These are phyloP conservation scores for Sciurus niger DNA, from an alignment of 2,113 vertebrate species.

Conservation along the genomic window DNA sequence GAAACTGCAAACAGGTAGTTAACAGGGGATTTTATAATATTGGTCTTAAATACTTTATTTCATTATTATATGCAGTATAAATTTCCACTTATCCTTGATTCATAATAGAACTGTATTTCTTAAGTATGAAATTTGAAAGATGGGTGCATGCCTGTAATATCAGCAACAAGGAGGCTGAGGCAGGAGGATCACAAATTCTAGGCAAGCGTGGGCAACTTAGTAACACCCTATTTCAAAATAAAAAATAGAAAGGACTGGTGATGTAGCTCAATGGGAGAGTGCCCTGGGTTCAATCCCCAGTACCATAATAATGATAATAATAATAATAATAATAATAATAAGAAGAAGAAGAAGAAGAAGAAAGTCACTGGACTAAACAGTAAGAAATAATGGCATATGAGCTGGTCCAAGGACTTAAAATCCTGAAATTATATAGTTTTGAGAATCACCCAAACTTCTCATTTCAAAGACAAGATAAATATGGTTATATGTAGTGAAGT, in stretches of 20 bases:
- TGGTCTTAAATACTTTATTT: constrained; percentile 29
- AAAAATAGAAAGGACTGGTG: neutral
- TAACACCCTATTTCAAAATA: neutral
- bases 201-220: neutral
- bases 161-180: neutral
- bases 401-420: neutral
- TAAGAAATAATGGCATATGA: neutral
- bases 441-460: neutral
- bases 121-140: neutral
- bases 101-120: neutral
- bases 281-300: neutral
- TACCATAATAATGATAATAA: no score
- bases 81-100: neutral
- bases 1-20: constrained; percentile 3
- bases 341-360: no score
- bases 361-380: neutral
- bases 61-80: neutral
- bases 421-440: neutral
- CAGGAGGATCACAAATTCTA: no score
- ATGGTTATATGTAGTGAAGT: neutral
- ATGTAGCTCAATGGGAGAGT: neutral
- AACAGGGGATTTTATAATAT: neutral
- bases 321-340: no score
- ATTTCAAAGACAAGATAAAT: constrained; percentile 12
- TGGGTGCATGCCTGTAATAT: neutral